phyloP scores from a whole-genome alignment of 2,888 invertebrate species.

The Apamea monoglypha region DNA sequence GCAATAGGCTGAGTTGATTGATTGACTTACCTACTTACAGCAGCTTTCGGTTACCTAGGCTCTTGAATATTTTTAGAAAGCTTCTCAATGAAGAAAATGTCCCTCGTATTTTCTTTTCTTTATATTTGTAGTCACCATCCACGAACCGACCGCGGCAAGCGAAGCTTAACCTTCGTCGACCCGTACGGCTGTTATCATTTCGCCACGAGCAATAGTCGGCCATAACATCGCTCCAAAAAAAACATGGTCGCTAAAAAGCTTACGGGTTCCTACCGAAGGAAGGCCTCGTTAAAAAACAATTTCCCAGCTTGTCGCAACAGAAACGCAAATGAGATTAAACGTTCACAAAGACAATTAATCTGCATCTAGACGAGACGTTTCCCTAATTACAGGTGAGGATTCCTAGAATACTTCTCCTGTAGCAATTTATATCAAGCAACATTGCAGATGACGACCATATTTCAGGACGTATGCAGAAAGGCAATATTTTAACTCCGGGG shows the following conservation, averaged over 20 bases:
- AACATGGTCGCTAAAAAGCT: not conserved
- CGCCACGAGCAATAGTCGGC: not conserved
- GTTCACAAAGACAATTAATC: constrained; percentile 55
- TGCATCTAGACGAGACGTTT: constrained; percentile 42
- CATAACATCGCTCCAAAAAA: not conserved
- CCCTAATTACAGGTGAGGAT: constrained; percentile 55
- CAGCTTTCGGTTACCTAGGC: too few species aligned
- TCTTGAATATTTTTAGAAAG: not conserved
- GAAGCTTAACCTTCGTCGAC: not conserved
- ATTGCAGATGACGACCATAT: constrained; percentile 73
- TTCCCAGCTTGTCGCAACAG: constrained; percentile 18
- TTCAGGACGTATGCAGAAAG: constrained; percentile 72
- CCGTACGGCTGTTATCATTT: too few species aligned
- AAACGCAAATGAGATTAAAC: constrained; percentile 52
- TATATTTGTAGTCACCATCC: not conserved
- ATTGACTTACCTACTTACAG: too few species aligned
- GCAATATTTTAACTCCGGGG: constrained; percentile 70
- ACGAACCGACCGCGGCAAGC: not conserved
- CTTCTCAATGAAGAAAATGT: too few species aligned
- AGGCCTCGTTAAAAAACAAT: constrained; percentile 48
- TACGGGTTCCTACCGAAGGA: not conserved
- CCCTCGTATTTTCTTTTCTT: too few species aligned
- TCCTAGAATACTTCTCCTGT: constrained; percentile 51
- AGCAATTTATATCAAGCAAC: constrained; percentile 69
- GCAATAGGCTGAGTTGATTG: too few species aligned